Percentiles rank a stretch among this genome's conserved stretches.
These are phyloP conservation scores for Ceraclea dissimilis DNA, from an alignment of 2,888 invertebrate species.

Conservation along the genomic window DNA sequence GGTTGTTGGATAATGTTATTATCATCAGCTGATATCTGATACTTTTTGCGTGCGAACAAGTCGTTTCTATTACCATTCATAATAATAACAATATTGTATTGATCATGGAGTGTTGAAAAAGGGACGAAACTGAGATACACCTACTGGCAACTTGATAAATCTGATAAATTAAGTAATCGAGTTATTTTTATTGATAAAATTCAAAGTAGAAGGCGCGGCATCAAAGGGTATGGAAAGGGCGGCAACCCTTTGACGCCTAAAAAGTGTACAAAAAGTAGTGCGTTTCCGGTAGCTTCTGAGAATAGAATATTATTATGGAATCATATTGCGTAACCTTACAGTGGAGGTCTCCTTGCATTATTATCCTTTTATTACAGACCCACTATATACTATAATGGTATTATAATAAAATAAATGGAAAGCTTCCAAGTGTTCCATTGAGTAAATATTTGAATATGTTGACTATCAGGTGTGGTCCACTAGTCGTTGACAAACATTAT, in stretches of 20 bases:
- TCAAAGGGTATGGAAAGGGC: constrained; percentile 19
- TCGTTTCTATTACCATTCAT: constrained; percentile 14
- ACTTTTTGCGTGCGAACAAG: constrained; percentile 24
- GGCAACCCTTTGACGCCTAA: constrained; percentile 25
- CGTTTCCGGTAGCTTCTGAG: constrained; percentile 17
- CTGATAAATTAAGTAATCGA: constrained; percentile 16
- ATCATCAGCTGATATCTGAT: constrained; percentile 19
- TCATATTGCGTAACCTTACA: constrained; percentile 11
- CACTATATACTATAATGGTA: too few relatives aligned
- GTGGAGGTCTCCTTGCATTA: constrained; percentile 5
- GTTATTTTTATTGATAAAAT: background rate
- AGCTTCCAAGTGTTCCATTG: too few relatives aligned
- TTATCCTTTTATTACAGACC: background rate
- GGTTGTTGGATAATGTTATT: background rate
- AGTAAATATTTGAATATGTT: too few relatives aligned
- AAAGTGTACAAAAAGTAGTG: constrained; percentile 11
- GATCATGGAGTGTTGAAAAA: constrained; percentile 21
- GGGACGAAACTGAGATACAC: constrained; percentile 17
- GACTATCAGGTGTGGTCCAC: too few relatives aligned
- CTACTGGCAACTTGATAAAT: constrained; percentile 5
- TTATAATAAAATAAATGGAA: too few relatives aligned
- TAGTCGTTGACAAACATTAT: too few relatives aligned
- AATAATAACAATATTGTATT: background rate
- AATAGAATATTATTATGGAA: constrained; percentile 4
- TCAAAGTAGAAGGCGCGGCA: constrained; percentile 6